These are phyloP conservation scores for Cerastis leucographa DNA, from an alignment of 2,888 invertebrate genomes.

Conservation along the genomic window DNA sequence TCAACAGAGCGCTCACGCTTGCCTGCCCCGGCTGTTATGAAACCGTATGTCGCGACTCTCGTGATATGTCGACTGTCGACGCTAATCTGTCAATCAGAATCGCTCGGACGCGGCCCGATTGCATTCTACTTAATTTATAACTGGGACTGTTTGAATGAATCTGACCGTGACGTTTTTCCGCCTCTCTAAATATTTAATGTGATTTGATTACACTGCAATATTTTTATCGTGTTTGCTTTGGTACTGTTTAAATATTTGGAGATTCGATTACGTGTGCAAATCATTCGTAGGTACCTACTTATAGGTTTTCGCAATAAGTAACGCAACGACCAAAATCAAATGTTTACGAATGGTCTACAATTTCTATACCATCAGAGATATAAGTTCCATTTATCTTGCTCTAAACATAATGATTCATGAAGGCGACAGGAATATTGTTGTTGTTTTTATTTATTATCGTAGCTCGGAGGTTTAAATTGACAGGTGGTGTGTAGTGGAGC, in stretches of 20 bases:
- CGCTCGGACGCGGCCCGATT: conserved; percentile 54
- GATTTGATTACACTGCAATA: conserved; percentile 48
- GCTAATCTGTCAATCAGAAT: conserved; percentile 81
- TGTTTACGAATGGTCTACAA: conserved; percentile 11
- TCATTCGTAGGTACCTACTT: too few relatives aligned
- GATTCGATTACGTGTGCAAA: conserved; percentile 39
- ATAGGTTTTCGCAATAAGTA: conserved; percentile 5
- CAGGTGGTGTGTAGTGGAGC: conserved; percentile 78
- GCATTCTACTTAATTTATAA: conserved; percentile 58
- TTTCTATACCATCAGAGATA: conserved; percentile 28
- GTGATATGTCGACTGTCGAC: conserved; percentile 70
- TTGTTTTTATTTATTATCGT: conserved; percentile 67
- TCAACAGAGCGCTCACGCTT: conserved; percentile 80
- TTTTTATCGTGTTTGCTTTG: conserved; percentile 39
- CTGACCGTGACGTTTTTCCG: conserved; percentile 54
- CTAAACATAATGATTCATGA: conserved; percentile 50
- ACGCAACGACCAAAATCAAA: conserved; percentile 20
- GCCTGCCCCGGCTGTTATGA: conserved; percentile 69
- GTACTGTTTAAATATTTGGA: conserved; percentile 36
- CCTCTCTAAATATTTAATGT: conserved; percentile 42
- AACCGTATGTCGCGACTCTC: conserved; percentile 68
- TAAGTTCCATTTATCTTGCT: conserved; percentile 32
- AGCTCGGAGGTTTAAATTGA: conserved; percentile 78
- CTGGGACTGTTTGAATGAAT: conserved; percentile 47
- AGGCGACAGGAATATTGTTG: conserved; percentile 53